These are phyloP conservation scores for Biston stratarius DNA, from an alignment of 2,888 invertebrate species.

Conservation along the genomic window DNA sequence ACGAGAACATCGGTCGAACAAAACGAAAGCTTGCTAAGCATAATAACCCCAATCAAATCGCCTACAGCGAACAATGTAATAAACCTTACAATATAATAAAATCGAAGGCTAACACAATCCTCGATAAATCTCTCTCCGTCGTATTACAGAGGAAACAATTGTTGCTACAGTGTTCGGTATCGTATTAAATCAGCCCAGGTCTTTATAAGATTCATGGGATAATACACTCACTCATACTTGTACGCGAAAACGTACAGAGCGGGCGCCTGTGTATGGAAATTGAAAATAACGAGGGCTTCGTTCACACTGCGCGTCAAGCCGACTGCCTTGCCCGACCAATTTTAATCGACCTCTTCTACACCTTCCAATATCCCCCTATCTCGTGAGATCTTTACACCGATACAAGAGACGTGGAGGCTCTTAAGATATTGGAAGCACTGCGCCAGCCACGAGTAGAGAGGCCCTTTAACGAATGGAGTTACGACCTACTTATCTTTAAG, in stretches of 20 bases:
- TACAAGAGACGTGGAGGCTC: conserved; percentile 69
- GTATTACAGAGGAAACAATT: conserved; percentile 61
- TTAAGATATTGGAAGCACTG: conserved; percentile 71
- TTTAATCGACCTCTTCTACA: conserved; percentile 68
- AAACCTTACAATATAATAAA: conserved; percentile 46
- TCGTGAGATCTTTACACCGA: conserved; percentile 65
- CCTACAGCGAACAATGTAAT: conserved; percentile 44
- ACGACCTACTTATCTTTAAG: conserved; percentile 85
- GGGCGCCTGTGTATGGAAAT: conserved; percentile 84
- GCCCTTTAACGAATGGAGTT: conserved; percentile 84
- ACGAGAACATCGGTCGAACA: conserved; percentile 27
- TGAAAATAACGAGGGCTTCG: conserved; percentile 85
- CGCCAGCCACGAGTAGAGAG: conserved; percentile 77
- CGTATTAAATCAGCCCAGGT: conserved; percentile 73
- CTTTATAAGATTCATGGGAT: conserved; percentile 83
- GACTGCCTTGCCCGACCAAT: conserved; percentile 73
- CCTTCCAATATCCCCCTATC: conserved; percentile 71
- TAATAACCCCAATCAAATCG: conserved; percentile 45
- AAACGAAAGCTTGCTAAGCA: conserved; percentile 36
- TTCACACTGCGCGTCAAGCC: conserved; percentile 81
- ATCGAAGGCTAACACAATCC: conserved; percentile 47
- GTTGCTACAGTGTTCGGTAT: conserved; percentile 51
- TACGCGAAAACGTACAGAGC: conserved; percentile 76
- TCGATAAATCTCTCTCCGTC: conserved; percentile 51
- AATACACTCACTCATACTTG: conserved; percentile 78